Percentiles rank a stretch among this genome's conserved stretches.
These are phyloP conservation scores for Orcinus orca DNA, from an alignment of 2,113 vertebrate genomes.

Conservation along the genomic window DNA sequence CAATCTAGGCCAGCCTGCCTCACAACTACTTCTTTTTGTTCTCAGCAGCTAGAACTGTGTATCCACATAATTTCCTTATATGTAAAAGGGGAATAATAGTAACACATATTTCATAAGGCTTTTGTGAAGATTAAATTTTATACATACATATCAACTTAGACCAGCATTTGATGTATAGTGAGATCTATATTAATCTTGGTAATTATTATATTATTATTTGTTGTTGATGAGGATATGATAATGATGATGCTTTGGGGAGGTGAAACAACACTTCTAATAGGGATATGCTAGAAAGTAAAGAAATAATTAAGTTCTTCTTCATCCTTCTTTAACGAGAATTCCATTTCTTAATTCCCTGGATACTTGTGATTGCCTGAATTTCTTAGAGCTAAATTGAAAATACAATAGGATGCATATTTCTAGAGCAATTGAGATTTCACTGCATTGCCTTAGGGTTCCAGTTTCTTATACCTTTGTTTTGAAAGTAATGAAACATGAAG, in stretches of 20 bases:
- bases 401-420: background rate
- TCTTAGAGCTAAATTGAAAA: slow-evolving; percentile 22
- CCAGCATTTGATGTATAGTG: background rate
- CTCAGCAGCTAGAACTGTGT: background rate
- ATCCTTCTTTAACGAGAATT: background rate
- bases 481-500: background rate
- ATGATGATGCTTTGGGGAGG: background rate
- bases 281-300: background rate
- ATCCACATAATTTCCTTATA: background rate
- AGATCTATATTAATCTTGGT: background rate
- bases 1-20: background rate
- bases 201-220: background rate
- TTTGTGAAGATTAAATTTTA: background rate
- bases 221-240: background rate
- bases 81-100: background rate
- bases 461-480: background rate
- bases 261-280: background rate
- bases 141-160: background rate
- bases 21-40: background rate
- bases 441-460: background rate
- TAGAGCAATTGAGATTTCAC: background rate
- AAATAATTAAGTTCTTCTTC: background rate
- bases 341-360: background rate
- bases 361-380: background rate
- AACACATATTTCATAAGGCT: background rate